A percentile compares a stretch with the other conserved stretches of the same genome.
Conservation (phyloP, 2,888 invertebrate species). For the Hybos culiciformis region DNA sequence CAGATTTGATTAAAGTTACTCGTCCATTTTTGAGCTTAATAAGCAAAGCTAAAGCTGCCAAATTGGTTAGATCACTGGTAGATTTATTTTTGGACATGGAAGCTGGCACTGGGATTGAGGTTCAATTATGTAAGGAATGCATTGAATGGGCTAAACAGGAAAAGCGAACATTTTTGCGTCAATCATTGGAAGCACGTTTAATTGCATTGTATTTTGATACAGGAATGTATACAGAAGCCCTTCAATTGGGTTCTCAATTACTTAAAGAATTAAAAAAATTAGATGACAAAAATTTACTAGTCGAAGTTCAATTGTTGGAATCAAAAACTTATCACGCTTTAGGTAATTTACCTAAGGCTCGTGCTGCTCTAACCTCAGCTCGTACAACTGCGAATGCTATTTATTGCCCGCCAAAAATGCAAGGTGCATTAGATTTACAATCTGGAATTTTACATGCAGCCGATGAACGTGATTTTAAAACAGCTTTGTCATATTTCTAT, state of each 20-base stretch:
- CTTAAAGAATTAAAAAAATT: slow-evolving; percentile 94
- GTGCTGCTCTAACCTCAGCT: slow-evolving; percentile 94
- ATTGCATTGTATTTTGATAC: slow-evolving; percentile 92
- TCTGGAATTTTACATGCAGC: slow-evolving; percentile 98
- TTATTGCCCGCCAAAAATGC: slow-evolving; percentile 97
- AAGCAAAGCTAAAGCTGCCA: slow-evolving; percentile 98
- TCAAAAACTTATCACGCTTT: slow-evolving; percentile 98
- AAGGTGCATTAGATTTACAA: slow-evolving; percentile 92
- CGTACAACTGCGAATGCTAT: slow-evolving; percentile 99
- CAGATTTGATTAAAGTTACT: slow-evolving; percentile 85
- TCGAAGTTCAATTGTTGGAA: slow-evolving; percentile 95
- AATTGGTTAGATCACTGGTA: slow-evolving; percentile 89
- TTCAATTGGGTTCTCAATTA: slow-evolving; percentile 70
- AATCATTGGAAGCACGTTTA: slow-evolving; percentile 87
- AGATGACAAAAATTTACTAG: slow-evolving; percentile 96
- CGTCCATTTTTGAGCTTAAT: slow-evolving; percentile 89
- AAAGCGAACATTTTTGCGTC: slow-evolving; percentile 89
- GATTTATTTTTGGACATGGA: slow-evolving; percentile 96
- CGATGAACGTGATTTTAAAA: slow-evolving; percentile 99
- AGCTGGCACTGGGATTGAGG: slow-evolving; percentile 90
- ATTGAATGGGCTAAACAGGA: slow-evolving; percentile 99
- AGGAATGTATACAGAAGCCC: slow-evolving; percentile 74
- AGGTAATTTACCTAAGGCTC: slow-evolving; percentile 88
- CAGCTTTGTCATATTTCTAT: slow-evolving; percentile 98
- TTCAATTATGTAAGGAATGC: slow-evolving; percentile 88